phyloP scores from a whole-genome alignment of 2,888 invertebrate species.

The Lagria hirta region DNA sequence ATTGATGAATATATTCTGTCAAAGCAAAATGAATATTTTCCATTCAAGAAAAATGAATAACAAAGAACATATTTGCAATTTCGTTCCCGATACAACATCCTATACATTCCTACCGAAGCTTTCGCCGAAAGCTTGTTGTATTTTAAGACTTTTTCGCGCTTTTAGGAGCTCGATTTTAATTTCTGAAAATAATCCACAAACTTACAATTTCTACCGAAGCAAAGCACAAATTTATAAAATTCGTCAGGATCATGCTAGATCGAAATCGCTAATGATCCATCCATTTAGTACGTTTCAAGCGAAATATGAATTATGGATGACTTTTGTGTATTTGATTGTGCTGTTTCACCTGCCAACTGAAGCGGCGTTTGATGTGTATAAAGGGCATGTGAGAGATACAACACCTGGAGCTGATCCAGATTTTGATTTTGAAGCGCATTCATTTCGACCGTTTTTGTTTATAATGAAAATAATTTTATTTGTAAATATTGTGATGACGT shows the following conservation, averaged over 20 bases:
- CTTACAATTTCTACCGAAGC: conserved; percentile 29
- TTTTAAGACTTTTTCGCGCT: conserved; percentile 1
- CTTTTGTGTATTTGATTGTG: conserved; percentile 18
- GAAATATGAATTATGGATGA: conserved; percentile 28
- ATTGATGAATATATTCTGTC: too few relatives aligned
- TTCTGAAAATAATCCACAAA: conserved; percentile 14
- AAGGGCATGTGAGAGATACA: conserved; percentile 47
- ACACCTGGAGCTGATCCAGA: too few relatives aligned
- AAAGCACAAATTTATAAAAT: conserved; percentile 27
- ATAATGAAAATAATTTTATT: conserved; percentile 36
- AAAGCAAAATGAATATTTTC: too few relatives aligned
- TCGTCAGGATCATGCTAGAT: conserved; percentile 26
- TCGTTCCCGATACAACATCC: too few relatives aligned
- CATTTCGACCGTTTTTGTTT: too few relatives aligned
- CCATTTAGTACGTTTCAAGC: conserved; percentile 30
- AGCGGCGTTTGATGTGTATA: conserved; percentile 28
- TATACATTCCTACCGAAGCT: too few relatives aligned
- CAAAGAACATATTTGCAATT: too few relatives aligned
- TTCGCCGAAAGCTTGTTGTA: not conserved
- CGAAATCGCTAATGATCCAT: conserved; percentile 28
- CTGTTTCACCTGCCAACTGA: conserved; percentile 10
- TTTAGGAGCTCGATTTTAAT: conserved; percentile 10
- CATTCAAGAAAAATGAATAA: too few relatives aligned
- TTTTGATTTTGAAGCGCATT: too few relatives aligned
- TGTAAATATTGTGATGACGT: conserved; percentile 10